Evolutionary conservation across 2,113 vertebrate genomes (phyloP), one percentile per base, ranked within the genome.

Genomic region (Spea multiplicata): DNA sequence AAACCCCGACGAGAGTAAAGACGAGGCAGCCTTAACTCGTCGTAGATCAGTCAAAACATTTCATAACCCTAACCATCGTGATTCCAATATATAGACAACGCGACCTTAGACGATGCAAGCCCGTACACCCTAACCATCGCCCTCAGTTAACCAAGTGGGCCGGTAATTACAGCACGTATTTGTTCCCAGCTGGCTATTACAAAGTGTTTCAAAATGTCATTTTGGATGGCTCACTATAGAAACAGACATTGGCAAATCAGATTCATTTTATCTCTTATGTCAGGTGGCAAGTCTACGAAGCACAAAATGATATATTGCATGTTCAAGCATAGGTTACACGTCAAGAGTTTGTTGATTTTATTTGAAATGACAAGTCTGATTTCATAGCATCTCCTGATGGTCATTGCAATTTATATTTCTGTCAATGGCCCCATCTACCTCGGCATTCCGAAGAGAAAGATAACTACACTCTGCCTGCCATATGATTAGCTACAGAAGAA

Each of bases 351-450:
- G 55, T 68, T 17, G 66, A 5, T 69, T 62, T 77, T 48, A 77
- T 77, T 71, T 64, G 47, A 78, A 64, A 71, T 71, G 76, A 78
- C 76, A 78, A 70, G 57, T 8, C 68, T 64, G 68, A 78, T 78
- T 71, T 71, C 68, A 78, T 65, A 45, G 76, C 59, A 55, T 45
- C 64, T 78, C 76, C 64, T 64, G 59, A 53, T 78, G 59, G 68
- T 78, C 68, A 78, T 44, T 45, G 47, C 61, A 78, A 65, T 71
- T 78, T 65, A 78, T 78, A 65, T 71, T 65, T 78, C 68, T 78
- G 76, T 78, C 76, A 72, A 53, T 71, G 68, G 55, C 47, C 59
- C 59, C 52, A 66, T 71, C 76, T 53, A 72, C 8, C 49, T 49
- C 17, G 14, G 68, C 2, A 2, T 50, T 55, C 53, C 44, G 16